phyloP scores from a whole-genome alignment of 2,888 invertebrate genomes.

The Drosophila pullipes region DNA sequence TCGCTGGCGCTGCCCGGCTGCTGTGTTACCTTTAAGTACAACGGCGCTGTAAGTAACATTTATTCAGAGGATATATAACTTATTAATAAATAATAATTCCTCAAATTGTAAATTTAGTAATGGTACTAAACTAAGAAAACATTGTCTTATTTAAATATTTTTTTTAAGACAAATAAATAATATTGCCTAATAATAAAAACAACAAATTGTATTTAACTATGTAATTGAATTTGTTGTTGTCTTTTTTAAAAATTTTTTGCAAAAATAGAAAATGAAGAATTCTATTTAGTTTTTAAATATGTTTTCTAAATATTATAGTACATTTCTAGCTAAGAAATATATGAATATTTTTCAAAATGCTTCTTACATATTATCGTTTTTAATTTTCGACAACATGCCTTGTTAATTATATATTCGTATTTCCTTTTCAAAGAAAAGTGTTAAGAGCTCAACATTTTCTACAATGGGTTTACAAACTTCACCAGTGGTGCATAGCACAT shows the following conservation, averaged over 20 bases:
- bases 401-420: too few relatives aligned
- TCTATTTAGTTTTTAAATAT: too few relatives aligned
- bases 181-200: background rate
- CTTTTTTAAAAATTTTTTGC: background rate
- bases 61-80: too few relatives aligned
- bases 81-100: background rate
- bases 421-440: background rate
- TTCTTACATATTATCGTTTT: background rate
- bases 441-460: background rate
- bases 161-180: background rate
- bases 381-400: background rate
- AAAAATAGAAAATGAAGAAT: background rate
- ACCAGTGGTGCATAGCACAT: background rate
- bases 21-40: slow-evolving; percentile 59
- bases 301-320: background rate
- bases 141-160: background rate
- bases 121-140: background rate
- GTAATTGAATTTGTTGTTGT: background rate
- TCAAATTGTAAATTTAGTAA: background rate
- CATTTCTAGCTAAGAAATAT: background rate
- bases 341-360: background rate
- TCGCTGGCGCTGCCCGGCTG: slow-evolving; percentile 58
- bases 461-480: background rate
- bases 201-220: background rate
- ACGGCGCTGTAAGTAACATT: slow-evolving; percentile 50